These are phyloP conservation scores for Brotogeris chrysoptera DNA, from an alignment of 2,797 vertebrate species.

Conservation along the genomic window DNA sequence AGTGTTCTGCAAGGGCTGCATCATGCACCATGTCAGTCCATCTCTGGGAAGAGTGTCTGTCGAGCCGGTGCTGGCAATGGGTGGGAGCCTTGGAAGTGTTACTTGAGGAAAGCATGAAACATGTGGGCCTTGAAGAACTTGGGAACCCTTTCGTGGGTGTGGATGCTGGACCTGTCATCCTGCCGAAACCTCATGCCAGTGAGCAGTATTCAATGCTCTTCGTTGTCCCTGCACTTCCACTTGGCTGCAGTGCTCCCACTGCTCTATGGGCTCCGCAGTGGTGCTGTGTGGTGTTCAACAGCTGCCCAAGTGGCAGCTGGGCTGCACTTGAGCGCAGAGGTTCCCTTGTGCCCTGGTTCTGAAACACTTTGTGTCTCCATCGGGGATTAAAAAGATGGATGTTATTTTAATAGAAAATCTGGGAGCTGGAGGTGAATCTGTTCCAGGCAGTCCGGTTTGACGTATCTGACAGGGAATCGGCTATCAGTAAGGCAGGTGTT, in stretches of 20 bases:
- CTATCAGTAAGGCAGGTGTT: conserved; percentile 29
- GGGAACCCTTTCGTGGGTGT: not conserved
- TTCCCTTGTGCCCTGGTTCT: not conserved
- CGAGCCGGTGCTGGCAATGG: not conserved
- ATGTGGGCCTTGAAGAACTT: fast-evolving
- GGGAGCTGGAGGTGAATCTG: not conserved
- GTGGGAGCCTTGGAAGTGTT: not conserved
- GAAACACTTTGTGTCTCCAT: not conserved
- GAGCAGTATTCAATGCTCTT: fast-evolving
- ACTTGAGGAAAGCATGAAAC: not conserved
- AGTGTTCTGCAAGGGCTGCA: too few species aligned
- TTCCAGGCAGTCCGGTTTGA: not conserved
- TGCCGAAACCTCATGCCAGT: not conserved
- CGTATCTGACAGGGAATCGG: not conserved
- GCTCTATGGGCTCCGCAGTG: not conserved
- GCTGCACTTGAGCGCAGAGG: not conserved
- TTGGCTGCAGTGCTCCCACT: not conserved
- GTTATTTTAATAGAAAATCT: conserved; percentile 31
- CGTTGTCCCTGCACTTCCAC: not conserved
- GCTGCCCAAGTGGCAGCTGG: not conserved
- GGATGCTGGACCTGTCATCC: not conserved
- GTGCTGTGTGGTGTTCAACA: not conserved
- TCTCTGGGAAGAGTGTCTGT: not conserved
- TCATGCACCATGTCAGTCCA: fast-evolving
- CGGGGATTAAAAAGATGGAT: conserved; percentile 23